Conservation (phyloP, 2,797 vertebrate species). For the Sebastes variabilis region DNA sequence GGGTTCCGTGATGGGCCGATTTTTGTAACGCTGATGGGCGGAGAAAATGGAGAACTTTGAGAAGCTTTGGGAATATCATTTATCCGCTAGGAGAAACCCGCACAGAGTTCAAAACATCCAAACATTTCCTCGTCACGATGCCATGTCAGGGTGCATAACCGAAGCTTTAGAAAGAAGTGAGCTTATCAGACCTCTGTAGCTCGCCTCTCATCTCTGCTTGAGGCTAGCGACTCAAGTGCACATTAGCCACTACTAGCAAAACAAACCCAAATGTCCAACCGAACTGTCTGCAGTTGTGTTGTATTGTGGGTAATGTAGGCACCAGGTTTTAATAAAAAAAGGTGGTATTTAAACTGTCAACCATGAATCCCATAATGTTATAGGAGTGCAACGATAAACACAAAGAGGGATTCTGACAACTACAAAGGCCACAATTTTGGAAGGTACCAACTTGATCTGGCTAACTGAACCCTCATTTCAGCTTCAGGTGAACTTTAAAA, state of each 20-base stretch:
- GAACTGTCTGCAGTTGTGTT: not conserved
- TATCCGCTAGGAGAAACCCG: no score
- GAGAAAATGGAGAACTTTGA: no score
- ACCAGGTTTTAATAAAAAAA: not conserved
- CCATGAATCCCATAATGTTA: not conserved
- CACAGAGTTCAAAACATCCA: no score
- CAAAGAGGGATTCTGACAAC: not conserved
- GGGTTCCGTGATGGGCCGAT: no score
- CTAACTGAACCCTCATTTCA: not conserved
- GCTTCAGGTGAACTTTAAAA: not conserved
- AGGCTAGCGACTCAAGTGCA: not conserved
- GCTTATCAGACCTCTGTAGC: not conserved
- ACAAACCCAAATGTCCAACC: no score
- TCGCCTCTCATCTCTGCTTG: not conserved
- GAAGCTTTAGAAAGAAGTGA: not conserved
- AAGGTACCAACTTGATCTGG: not conserved
- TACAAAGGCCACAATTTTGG: not conserved
- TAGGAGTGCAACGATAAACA: not conserved
- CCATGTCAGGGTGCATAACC: no score
- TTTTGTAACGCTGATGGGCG: no score
- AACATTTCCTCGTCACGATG: no score
- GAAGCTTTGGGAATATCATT: no score
- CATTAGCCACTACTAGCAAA: not conserved
- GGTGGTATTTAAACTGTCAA: not conserved
- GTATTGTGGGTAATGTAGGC: not conserved